A percentile compares a stretch with the other conserved stretches of the same genome.
phyloP scores from a whole-genome alignment of 2,797 vertebrate species.

The Natrix natrix region DNA sequence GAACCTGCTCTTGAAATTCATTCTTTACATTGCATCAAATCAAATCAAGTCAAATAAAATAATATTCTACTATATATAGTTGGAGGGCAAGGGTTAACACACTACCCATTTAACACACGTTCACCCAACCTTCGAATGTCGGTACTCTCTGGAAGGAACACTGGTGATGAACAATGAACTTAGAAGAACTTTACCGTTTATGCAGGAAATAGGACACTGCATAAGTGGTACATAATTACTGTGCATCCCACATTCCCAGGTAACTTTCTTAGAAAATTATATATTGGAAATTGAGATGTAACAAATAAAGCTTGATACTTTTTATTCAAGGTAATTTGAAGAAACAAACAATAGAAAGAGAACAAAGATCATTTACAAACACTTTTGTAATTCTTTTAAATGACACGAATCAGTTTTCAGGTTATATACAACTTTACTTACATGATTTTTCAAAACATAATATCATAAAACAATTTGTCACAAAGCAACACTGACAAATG shows the following conservation, averaged over 20 bases:
- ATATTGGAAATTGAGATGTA: not conserved
- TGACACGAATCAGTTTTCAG: not conserved
- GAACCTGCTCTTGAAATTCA: not conserved
- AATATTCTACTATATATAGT: not conserved
- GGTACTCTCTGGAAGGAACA: not conserved
- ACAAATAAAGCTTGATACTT: not conserved
- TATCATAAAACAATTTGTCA: not conserved
- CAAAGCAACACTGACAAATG: not conserved
- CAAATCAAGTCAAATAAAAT: not conserved
- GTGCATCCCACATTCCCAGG: not conserved
- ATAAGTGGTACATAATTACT: not conserved
- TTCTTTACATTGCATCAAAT: not conserved
- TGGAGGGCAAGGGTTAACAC: not conserved
- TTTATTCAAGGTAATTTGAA: conserved; percentile 2
- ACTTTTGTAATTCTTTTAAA: not conserved
- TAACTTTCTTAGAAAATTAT: not conserved
- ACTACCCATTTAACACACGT: not conserved
- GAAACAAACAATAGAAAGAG: not conserved
- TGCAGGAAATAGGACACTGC: not conserved
- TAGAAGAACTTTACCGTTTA: not conserved
- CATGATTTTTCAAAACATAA: not conserved
- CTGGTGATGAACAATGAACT: not conserved
- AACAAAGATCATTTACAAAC: not conserved
- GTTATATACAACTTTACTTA: not conserved
- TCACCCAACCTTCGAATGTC: not conserved